Evolutionary conservation across 2,888 invertebrate species (phyloP).

Genomic region (Ceraclea dissimilis): DNA sequence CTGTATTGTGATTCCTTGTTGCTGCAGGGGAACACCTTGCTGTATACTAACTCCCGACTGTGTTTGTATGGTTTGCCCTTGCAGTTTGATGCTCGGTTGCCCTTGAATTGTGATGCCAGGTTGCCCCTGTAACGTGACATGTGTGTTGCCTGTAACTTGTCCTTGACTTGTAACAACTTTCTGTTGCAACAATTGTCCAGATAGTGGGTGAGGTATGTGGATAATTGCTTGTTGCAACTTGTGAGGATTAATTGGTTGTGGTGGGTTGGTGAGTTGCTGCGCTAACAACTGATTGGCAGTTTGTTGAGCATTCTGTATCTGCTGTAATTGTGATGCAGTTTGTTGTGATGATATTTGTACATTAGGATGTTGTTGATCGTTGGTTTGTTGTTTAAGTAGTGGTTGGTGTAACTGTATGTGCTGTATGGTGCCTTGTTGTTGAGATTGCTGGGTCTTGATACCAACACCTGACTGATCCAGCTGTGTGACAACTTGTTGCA

Average conservation of each 20-base stretch:
- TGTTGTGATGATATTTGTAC: slow-evolving; percentile 19
- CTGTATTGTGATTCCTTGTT: slow-evolving; percentile 18
- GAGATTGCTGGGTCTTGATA: slow-evolving; percentile 29
- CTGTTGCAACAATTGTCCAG: slow-evolving; percentile 20
- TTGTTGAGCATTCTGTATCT: slow-evolving; percentile 34
- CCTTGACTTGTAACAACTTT: slow-evolving; percentile 21
- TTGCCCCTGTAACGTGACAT: slow-evolving; percentile 17
- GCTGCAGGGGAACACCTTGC: slow-evolving; percentile 15
- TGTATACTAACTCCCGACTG: slow-evolving; percentile 7
- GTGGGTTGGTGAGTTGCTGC: slow-evolving; percentile 47
- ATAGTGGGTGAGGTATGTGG: slow-evolving; percentile 44
- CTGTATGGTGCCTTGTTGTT: slow-evolving; percentile 22
- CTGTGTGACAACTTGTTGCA: slow-evolving; percentile 39
- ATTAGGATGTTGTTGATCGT: slow-evolving; percentile 13
- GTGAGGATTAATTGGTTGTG: slow-evolving; percentile 45
- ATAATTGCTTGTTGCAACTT: slow-evolving; percentile 48
- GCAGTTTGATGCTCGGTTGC: slow-evolving; percentile 13
- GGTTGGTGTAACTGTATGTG: slow-evolving; percentile 23
- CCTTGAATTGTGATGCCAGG: slow-evolving; percentile 20
- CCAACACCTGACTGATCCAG: slow-evolving; percentile 32
- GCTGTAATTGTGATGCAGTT: slow-evolving; percentile 19
- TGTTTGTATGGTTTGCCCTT: slow-evolving; percentile 13
- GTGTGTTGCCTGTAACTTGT: slow-evolving; percentile 17
- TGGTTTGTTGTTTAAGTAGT: slow-evolving; percentile 18
- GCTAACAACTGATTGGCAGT: slow-evolving; percentile 46